phyloP scores from a whole-genome alignment of 2,113 vertebrate species.

The Rhinolophus ferrumequinum region DNA sequence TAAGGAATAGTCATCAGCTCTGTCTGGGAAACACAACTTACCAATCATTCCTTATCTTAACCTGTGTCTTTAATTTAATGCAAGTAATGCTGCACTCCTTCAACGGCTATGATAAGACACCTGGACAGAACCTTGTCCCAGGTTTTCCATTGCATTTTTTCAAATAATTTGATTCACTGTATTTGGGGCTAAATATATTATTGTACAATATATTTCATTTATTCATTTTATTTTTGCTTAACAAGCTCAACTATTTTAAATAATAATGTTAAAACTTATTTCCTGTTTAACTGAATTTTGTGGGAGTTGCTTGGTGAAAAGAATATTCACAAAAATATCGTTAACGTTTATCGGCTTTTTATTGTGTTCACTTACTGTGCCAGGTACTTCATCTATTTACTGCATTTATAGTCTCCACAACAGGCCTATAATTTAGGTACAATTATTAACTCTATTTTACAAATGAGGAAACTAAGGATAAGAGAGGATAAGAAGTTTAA shows the following conservation, averaged over 20 bases:
- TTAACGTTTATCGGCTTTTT: not conserved
- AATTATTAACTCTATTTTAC: slow-evolving; percentile 6
- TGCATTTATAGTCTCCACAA: not conserved
- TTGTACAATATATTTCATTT: not conserved
- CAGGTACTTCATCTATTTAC: not conserved
- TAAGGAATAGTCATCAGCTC: not conserved
- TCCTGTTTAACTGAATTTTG: slow-evolving; percentile 9
- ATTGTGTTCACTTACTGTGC: not conserved
- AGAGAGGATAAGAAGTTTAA: slow-evolving; percentile 32
- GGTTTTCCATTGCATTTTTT: not conserved
- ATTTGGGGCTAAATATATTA: slow-evolving; percentile 14
- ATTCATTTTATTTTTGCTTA: slow-evolving; percentile 34
- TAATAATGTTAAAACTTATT: not conserved
- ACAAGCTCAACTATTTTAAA: slow-evolving; percentile 30
- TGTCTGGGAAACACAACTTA: not conserved
- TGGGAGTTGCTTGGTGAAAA: not conserved
- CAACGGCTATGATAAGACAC: not conserved
- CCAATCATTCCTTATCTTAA: not conserved
- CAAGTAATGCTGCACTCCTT: not conserved
- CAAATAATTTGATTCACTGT: not conserved
- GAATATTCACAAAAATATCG: not conserved
- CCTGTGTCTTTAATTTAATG: not conserved
- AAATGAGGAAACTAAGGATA: not conserved
- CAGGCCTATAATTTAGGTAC: not conserved
- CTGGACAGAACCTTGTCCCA: not conserved